These are phyloP conservation scores for Netelia inedita DNA, from an alignment of 2,888 invertebrate genomes.

Conservation along the genomic window DNA sequence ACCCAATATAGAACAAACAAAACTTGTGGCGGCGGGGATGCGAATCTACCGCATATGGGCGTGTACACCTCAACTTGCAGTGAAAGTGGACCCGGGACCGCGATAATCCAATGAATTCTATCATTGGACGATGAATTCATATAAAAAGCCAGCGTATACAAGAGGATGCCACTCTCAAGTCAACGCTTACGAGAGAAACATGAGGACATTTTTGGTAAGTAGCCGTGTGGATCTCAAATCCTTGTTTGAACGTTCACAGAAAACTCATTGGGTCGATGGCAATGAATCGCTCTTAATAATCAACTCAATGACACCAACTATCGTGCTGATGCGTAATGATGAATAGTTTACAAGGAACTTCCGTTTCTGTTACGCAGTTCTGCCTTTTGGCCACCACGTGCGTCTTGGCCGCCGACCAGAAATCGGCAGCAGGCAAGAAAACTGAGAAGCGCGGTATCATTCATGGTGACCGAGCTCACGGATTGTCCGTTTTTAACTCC, in stretches of 20 bases:
- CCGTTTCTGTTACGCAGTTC: slow-evolving; percentile 64
- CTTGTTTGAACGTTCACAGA: neutral
- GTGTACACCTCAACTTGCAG: slow-evolving; percentile 72
- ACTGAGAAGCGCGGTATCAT: slow-evolving; percentile 74
- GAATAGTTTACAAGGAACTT: neutral
- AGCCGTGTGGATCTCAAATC: slow-evolving; percentile 44
- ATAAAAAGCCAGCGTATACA: slow-evolving; percentile 77
- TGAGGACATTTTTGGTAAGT: slow-evolving; percentile 79
- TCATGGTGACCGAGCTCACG: slow-evolving; percentile 47
- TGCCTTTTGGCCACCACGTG: slow-evolving; percentile 72
- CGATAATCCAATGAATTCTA: slow-evolving; percentile 25
- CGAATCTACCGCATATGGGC: slow-evolving; percentile 68
- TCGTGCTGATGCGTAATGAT: neutral
- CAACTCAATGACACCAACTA: neutral
- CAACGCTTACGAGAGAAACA: slow-evolving; percentile 73
- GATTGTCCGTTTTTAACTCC: no score
- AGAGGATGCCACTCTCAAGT: slow-evolving; percentile 76
- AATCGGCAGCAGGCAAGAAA: slow-evolving; percentile 59
- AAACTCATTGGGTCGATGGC: neutral
- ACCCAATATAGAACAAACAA: no score
- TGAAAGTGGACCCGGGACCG: slow-evolving; percentile 77
- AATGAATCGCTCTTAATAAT: no score
- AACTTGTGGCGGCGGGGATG: no score
- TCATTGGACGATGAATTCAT: slow-evolving; percentile 70
- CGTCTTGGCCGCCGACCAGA: slow-evolving; percentile 65